These are phyloP conservation scores for Rhimphoctona megacephalus DNA, from an alignment of 2,888 invertebrate species.

Conservation along the genomic window DNA sequence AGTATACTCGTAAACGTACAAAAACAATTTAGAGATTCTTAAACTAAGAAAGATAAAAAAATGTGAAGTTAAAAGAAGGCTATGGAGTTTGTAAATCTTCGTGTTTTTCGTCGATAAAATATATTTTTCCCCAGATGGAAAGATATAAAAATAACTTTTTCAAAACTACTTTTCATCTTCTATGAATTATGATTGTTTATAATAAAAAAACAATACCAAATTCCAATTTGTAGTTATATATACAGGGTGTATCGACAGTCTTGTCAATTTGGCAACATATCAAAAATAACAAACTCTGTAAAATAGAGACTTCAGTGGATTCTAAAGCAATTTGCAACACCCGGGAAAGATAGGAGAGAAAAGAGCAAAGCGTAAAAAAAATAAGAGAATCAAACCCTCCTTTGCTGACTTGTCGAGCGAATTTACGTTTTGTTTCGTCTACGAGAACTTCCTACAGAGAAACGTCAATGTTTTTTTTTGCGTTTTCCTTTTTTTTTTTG, in stretches of 20 bases:
- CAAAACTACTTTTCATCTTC: background rate
- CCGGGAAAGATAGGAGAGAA: background rate
- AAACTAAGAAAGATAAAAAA: background rate
- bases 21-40: background rate
- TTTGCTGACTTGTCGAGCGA: constrained; percentile 2
- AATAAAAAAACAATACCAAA: background rate
- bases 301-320: constrained; percentile 2
- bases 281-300: constrained; percentile 30
- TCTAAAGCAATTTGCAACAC: background rate
- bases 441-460: constrained; percentile 1
- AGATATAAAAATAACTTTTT: background rate
- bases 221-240: background rate
- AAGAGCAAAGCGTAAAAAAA: background rate
- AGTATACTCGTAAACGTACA: background rate
- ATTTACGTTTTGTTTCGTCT: constrained; percentile 48
- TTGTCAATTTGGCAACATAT: constrained; percentile 35
- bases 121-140: background rate
- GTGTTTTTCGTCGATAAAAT: background rate
- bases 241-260: background rate
- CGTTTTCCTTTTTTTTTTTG: background rate
- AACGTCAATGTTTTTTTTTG: constrained; percentile 8
- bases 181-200: background rate
- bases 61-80: background rate
- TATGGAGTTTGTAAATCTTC: background rate
- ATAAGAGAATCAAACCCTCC: constrained; percentile 9